Evolutionary conservation across 2,888 invertebrate species (phyloP).

Genomic region (Ferdinandea cuprea): DNA sequence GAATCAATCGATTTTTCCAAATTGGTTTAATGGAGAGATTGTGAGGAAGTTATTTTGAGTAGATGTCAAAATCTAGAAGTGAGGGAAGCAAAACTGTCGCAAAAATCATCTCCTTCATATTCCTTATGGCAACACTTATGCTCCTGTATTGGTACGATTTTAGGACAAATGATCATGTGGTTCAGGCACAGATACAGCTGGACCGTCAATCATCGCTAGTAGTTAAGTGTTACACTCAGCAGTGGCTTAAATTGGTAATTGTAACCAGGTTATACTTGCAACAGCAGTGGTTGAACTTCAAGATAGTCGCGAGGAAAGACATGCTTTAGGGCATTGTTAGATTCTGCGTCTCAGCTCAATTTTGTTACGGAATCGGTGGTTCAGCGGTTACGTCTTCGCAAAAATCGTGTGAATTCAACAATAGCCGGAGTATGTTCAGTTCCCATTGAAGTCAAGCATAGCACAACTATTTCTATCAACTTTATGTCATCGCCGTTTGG

Average conservation of each 20-base stretch:
- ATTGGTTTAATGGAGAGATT: conserved; percentile 41
- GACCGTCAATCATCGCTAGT: too few species aligned
- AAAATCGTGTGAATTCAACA: too few species aligned
- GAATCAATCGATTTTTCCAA: conserved; percentile 67
- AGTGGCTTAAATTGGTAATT: background rate
- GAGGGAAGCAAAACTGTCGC: conserved; percentile 38
- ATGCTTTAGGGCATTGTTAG: conserved; percentile 12
- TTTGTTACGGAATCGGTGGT: too few species aligned
- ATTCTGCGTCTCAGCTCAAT: too few species aligned
- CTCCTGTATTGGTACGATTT: too few species aligned
- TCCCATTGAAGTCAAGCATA: too few species aligned
- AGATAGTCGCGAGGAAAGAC: background rate
- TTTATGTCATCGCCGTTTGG: too few species aligned
- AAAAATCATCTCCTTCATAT: background rate
- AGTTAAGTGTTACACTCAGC: conserved; percentile 3
- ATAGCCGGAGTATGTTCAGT: too few species aligned
- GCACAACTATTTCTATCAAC: too few species aligned
- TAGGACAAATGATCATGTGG: too few species aligned
- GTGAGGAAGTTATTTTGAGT: conserved; percentile 51
- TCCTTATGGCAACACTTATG: background rate
- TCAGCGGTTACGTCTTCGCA: too few species aligned
- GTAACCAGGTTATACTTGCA: conserved; percentile 11
- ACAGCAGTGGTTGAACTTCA: background rate
- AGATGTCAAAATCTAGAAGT: conserved; percentile 61
- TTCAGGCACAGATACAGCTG: too few species aligned